A percentile compares a stretch with the other conserved stretches of the same genome.
These are phyloP conservation scores for Harpalus rufipes DNA, from an alignment of 2,888 invertebrate genomes.

Conservation along the genomic window DNA sequence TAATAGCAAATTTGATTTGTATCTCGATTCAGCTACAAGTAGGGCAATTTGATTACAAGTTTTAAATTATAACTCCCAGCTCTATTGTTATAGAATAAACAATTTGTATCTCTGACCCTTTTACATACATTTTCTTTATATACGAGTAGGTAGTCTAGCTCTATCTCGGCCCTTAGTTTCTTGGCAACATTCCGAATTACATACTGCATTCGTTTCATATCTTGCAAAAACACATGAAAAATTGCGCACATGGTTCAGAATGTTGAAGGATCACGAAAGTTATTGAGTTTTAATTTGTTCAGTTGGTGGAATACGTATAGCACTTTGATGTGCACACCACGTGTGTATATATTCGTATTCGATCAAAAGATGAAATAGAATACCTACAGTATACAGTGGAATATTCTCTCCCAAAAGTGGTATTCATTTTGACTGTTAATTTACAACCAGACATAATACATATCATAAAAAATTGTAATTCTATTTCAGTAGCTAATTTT, in stretches of 20 bases:
- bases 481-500: too few species aligned
- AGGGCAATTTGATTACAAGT: constrained; percentile 14
- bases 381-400: neutral
- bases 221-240: neutral
- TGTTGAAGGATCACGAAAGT: neutral
- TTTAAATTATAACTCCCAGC: neutral
- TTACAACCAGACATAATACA: constrained; percentile 1
- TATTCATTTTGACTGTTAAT: constrained; percentile 25
- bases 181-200: neutral
- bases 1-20: constrained; percentile 8
- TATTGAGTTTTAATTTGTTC: constrained; percentile 27
- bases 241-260: constrained; percentile 1
- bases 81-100: constrained; percentile 10
- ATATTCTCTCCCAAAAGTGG: constrained; percentile 1
- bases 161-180: neutral
- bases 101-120: neutral
- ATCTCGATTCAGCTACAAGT: constrained; percentile 19
- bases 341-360: neutral
- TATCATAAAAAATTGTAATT: neutral
- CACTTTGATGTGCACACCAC: neutral
- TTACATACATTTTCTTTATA: neutral
- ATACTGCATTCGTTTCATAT: neutral
- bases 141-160: neutral
- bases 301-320: neutral
- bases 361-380: constrained; percentile 30